A percentile compares a stretch with the other conserved stretches of the same genome.
Evolutionary conservation across 92 coral and sea anemone species (phyloP).

Genomic region (Heliopora coerulea): DNA sequence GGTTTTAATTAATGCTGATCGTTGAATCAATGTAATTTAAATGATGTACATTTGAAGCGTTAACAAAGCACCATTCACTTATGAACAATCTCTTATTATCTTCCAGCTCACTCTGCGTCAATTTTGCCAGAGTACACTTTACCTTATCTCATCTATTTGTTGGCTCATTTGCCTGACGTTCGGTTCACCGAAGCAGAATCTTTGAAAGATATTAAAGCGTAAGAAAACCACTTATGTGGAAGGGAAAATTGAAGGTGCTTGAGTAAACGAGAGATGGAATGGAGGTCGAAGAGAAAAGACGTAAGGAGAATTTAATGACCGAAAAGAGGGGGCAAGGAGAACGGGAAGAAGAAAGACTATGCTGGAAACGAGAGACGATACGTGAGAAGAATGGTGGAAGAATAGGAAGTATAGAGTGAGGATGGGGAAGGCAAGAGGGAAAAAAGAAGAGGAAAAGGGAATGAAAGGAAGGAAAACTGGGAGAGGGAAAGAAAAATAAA

Average conservation of each 20-base stretch:
- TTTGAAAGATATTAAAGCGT: slow-evolving; percentile 73
- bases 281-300: too few relatives aligned
- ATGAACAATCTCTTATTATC: not conserved
- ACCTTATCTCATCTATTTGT: slow-evolving; percentile 82
- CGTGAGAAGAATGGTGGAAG: not conserved
- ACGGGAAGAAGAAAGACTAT: too few relatives aligned
- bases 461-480: not conserved
- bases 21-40: not conserved
- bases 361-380: too few relatives aligned
- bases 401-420: not conserved
- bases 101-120: slow-evolving; percentile 73
- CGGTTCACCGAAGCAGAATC: slow-evolving; percentile 55
- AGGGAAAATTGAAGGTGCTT: too few relatives aligned
- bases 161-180: slow-evolving; percentile 88
- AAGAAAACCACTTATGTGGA: slow-evolving; percentile 33
- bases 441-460: not conserved
- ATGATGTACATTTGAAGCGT: too few relatives aligned
- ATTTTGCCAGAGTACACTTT: slow-evolving; percentile 90
- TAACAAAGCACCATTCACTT: not conserved
- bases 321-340: too few relatives aligned
- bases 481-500: not conserved
- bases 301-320: too few relatives aligned
- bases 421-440: not conserved
- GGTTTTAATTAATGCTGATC: not conserved
- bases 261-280: too few relatives aligned